phyloP scores from a whole-genome alignment of 2,888 invertebrate species.

The Epiblema foenella region DNA sequence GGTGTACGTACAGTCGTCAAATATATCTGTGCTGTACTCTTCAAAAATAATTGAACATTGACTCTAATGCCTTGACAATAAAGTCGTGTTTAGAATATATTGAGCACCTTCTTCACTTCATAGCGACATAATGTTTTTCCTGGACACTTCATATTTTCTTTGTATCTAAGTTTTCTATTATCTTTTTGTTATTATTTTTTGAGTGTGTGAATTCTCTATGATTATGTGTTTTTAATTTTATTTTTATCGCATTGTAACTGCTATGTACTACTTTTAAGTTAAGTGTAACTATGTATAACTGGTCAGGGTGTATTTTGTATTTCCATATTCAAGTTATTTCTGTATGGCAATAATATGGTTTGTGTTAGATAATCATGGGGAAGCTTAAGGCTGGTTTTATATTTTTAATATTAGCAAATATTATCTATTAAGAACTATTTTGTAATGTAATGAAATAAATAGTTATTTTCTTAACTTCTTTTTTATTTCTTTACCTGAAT shows the following conservation, averaged over 20 bases:
- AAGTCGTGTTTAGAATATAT: too few relatives aligned
- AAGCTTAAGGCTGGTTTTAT: conserved; percentile 24
- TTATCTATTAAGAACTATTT: conserved; percentile 3
- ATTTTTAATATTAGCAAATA: conserved; percentile 4
- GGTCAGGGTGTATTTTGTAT: too few relatives aligned
- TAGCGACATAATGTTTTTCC: too few relatives aligned
- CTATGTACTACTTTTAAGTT: not conserved
- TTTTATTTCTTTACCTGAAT: too few relatives aligned
- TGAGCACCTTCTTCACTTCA: too few relatives aligned
- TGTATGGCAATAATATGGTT: conserved; percentile 2
- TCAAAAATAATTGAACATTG: too few relatives aligned
- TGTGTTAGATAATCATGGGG: conserved; percentile 13
- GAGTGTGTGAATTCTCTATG: not conserved
- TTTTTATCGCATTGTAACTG: not conserved
- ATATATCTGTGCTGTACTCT: too few relatives aligned
- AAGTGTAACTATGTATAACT: not conserved
- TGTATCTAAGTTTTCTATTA: not conserved
- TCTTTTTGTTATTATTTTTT: not conserved
- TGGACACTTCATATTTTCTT: not conserved
- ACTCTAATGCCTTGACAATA: too few relatives aligned
- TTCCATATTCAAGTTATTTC: too few relatives aligned
- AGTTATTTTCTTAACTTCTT: conserved; percentile 6
- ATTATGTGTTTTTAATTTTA: not conserved
- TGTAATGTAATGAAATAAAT: conserved; percentile 12
- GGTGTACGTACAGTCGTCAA: too few relatives aligned